Evolutionary conservation across 23 tunicate species (phyloP).

Genomic region (Halocynthia aurantium): DNA sequence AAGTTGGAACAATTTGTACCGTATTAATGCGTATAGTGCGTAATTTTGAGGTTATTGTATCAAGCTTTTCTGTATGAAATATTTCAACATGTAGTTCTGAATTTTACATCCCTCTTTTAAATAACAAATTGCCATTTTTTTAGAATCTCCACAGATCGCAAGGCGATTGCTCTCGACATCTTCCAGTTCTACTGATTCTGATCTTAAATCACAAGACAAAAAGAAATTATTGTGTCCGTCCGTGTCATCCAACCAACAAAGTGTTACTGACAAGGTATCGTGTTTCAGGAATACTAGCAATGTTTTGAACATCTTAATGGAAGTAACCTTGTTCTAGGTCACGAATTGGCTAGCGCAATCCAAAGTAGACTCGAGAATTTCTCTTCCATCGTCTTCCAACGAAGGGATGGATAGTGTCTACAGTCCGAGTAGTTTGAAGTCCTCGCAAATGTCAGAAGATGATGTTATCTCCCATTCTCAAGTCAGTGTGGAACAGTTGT

Average conservation of each 20-base stretch:
- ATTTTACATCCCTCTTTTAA: too few relatives aligned
- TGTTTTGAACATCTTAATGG: not conserved
- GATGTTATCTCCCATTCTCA: conserved; percentile 7
- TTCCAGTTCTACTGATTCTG: not conserved
- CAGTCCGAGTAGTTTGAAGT: too few relatives aligned
- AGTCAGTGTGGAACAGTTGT: not conserved
- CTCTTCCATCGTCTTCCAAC: too few relatives aligned
- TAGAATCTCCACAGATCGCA: not conserved
- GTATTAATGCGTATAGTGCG: too few relatives aligned
- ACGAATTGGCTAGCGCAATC: not conserved
- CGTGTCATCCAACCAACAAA: conserved; percentile 1
- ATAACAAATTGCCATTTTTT: not conserved
- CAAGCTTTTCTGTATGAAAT: too few relatives aligned
- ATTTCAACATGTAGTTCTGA: too few relatives aligned
- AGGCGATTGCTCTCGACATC: conserved; percentile 1
- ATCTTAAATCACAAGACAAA: not conserved
- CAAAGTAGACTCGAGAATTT: too few relatives aligned
- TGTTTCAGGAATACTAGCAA: not conserved
- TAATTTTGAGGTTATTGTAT: too few relatives aligned
- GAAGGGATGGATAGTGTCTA: too few relatives aligned
- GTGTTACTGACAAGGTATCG: conserved; percentile 8
- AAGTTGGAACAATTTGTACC: too few relatives aligned
- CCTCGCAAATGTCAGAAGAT: not conserved
- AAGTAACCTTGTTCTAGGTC: not conserved
- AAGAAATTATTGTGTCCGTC: not conserved